Percentiles rank a stretch among this genome's conserved stretches.
Evolutionary conservation across 2,797 vertebrate genomes (phyloP).

Genomic region (Pelobates cultripes): DNA sequence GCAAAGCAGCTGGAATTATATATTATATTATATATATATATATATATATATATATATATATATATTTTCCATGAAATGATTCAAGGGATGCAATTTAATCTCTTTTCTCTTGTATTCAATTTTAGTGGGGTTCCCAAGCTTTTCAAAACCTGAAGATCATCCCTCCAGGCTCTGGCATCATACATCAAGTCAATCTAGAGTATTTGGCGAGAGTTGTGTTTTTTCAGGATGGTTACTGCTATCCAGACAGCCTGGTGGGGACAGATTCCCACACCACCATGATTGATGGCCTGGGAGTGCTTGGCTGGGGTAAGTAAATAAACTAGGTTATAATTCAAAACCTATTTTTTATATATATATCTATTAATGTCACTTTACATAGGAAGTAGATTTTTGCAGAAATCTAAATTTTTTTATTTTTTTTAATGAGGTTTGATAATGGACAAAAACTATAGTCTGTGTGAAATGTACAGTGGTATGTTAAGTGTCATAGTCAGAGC

Average conservation of each 20-base stretch:
- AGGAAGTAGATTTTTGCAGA: neutral
- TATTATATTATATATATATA: too few species aligned
- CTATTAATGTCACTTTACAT: neutral
- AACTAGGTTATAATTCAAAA: neutral
- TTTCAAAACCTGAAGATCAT: constrained; percentile 96
- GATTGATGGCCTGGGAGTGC: constrained; percentile 94
- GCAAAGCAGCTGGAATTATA: too few species aligned
- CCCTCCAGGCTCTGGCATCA: constrained; percentile 94
- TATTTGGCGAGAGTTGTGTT: constrained; percentile 95
- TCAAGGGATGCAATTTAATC: neutral
- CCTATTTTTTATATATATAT: neutral
- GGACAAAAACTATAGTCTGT: too few species aligned
- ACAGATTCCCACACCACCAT: constrained; percentile 98
- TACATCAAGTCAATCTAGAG: constrained; percentile 97
- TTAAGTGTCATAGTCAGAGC: too few species aligned
- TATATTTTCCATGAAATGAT: neutral
- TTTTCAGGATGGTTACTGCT: constrained; percentile 84
- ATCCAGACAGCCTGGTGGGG: constrained; percentile 96
- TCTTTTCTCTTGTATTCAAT: constrained; percentile 15
- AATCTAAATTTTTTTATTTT: too few species aligned
- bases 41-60: neutral
- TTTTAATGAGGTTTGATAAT: too few species aligned
- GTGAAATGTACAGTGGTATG: too few species aligned
- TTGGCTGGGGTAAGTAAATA: constrained; percentile 90
- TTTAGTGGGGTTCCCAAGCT: constrained; percentile 96